These are phyloP conservation scores for Pentamera pediparva DNA, from an alignment of 53 echinoderm and acorn worm species.

Conservation along the genomic window DNA sequence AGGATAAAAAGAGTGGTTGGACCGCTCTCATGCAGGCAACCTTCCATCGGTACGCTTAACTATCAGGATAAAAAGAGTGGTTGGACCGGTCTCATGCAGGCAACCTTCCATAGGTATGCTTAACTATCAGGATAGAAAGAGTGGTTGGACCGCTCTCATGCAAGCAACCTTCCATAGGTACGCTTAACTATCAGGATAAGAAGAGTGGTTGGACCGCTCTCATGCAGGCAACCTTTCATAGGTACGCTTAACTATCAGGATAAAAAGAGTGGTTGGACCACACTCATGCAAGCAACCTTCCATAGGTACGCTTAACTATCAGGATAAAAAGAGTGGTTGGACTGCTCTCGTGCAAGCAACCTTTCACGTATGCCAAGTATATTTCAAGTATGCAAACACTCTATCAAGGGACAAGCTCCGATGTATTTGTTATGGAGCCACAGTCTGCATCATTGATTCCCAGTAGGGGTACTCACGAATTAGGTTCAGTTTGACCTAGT, in stretches of 20 bases:
- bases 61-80: slow-evolving; percentile 73
- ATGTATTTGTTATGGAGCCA: no score
- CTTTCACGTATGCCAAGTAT: no score
- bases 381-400: no score
- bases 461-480: no score
- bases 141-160: slow-evolving; percentile 96
- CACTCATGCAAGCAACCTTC: slow-evolving; percentile 90
- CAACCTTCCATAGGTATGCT: slow-evolving; percentile 89
- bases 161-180: slow-evolving; percentile 95
- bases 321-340: slow-evolving; percentile 85
- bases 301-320: slow-evolving; percentile 81
- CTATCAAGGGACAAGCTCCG: no score
- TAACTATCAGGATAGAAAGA: slow-evolving; percentile 67
- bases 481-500: no score
- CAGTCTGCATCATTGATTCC: no score
- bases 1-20: slow-evolving; percentile 84
- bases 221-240: slow-evolving; percentile 92
- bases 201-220: slow-evolving; percentile 95
- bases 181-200: slow-evolving; percentile 58
- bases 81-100: slow-evolving; percentile 93
- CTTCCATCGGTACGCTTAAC: slow-evolving; percentile 82
- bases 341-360: slow-evolving; percentile 96
- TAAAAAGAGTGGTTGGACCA: slow-evolving; percentile 80
- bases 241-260: slow-evolving; percentile 90
- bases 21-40: slow-evolving; percentile 97